These are phyloP conservation scores for Elanoides forficatus DNA, from an alignment of 2,113 vertebrate genomes.

Conservation along the genomic window DNA sequence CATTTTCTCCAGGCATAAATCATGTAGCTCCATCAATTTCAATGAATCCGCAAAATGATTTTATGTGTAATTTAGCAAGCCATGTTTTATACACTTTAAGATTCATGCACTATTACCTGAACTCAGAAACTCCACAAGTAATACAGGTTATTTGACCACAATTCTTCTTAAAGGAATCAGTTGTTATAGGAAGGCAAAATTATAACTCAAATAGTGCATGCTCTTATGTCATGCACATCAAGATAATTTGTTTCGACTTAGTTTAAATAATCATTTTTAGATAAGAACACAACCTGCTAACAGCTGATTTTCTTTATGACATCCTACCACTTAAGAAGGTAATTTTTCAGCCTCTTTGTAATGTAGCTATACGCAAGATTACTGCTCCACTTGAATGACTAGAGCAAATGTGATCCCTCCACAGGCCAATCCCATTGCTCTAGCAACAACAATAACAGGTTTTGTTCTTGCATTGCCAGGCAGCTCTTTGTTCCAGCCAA, in stretches of 20 bases:
- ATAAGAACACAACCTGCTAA: not conserved
- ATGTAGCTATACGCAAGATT: not conserved
- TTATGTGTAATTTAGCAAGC: not conserved
- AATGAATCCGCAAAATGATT: not conserved
- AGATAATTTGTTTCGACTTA: slow-evolving; percentile 24
- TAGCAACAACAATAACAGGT: not conserved
- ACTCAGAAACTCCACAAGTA: not conserved
- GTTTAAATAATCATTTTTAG: slow-evolving; percentile 4
- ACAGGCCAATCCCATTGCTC: not conserved
- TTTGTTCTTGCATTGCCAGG: slow-evolving; percentile 17
- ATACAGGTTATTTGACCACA: not conserved
- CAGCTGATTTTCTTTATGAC: not conserved
- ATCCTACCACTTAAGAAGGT: not conserved
- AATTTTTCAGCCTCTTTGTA: not conserved
- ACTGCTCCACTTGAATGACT: not conserved
- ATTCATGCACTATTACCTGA: not conserved
- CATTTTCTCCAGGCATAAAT: not conserved
- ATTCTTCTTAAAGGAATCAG: not conserved
- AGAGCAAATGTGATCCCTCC: not conserved
- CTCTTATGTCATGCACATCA: not conserved
- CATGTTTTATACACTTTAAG: not conserved
- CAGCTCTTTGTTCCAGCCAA: slow-evolving; percentile 16
- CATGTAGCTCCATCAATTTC: not conserved
- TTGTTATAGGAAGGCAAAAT: not conserved
- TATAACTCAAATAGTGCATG: not conserved